Evolutionary conservation across 92 coral and sea anemone species (phyloP).

Genomic region (Epizoanthus illoricatus): DNA sequence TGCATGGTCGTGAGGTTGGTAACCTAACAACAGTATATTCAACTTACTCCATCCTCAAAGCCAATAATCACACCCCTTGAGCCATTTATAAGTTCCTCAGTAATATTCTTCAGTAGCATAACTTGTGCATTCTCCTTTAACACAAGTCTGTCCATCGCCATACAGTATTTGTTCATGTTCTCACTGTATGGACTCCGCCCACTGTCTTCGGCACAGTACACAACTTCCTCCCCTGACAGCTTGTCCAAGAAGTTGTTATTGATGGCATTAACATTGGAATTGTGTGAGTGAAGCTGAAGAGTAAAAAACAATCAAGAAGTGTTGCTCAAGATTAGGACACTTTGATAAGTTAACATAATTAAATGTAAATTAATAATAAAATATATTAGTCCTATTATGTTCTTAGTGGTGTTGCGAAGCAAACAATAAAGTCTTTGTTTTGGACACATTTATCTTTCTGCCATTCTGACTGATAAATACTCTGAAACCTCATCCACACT

Average conservation of each 20-base stretch:
- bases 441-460: too few relatives aligned
- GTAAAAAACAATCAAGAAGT: not conserved
- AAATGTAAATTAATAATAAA: too few relatives aligned
- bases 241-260: constrained; percentile 40
- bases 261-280: constrained; percentile 53
- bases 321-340: too few relatives aligned
- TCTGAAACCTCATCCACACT: too few relatives aligned
- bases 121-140: constrained; percentile 62
- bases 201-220: constrained; percentile 50
- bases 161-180: constrained; percentile 61
- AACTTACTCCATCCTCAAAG: constrained; percentile 51
- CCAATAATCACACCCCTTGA: constrained; percentile 64
- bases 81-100: constrained; percentile 63
- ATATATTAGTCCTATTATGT: too few relatives aligned
- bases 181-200: constrained; percentile 51
- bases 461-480: too few relatives aligned
- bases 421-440: too few relatives aligned
- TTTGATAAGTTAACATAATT: too few relatives aligned
- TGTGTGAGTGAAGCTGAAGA: constrained; percentile 64
- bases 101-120: constrained; percentile 58
- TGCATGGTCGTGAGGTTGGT: too few relatives aligned
- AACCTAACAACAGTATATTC: too few relatives aligned
- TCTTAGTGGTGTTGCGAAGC: too few relatives aligned
- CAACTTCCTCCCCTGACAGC: constrained; percentile 48
- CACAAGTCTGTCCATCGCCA: constrained; percentile 63